Evolutionary conservation across 1,140 invertebrate species (phyloP).

Genomic region (Cydia pomonella): DNA sequence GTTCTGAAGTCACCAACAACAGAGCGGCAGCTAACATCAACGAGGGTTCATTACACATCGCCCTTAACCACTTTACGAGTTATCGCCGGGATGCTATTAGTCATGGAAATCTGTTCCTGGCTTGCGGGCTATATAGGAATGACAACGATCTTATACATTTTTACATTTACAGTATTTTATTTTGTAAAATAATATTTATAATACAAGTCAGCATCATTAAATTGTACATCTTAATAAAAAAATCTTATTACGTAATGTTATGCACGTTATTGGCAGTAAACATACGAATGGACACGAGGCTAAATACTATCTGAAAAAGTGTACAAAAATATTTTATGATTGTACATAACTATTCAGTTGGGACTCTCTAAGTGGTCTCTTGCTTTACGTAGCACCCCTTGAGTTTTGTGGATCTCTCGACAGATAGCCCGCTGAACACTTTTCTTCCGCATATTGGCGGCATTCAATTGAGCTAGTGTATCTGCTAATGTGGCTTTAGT

Average conservation of each 20-base stretch:
- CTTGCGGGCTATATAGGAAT: no score
- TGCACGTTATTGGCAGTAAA: background rate
- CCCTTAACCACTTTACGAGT: no score
- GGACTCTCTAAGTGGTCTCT: slow-evolving; percentile 65
- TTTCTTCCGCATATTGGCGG: slow-evolving; percentile 81
- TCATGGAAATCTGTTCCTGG: no score
- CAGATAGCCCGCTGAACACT: slow-evolving; percentile 83
- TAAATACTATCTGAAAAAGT: background rate
- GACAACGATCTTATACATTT: background rate
- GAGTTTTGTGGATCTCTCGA: slow-evolving; percentile 84
- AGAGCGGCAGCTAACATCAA: no score
- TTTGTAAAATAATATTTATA: slow-evolving; percentile 7
- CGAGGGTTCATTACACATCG: no score
- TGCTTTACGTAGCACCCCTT: slow-evolving; percentile 82
- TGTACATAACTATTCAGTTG: slow-evolving; percentile 38
- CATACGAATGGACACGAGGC: background rate
- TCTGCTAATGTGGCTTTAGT: slow-evolving; percentile 82
- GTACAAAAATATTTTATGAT: slow-evolving; percentile 1
- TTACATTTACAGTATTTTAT: background rate
- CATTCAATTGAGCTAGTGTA: slow-evolving; percentile 81
- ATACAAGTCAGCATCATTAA: slow-evolving; percentile 16
- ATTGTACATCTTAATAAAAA: slow-evolving; percentile 19
- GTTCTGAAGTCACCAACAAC: no score
- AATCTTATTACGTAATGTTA: slow-evolving; percentile 19
- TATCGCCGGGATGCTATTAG: no score